phyloP scores from a whole-genome alignment of 2,113 vertebrate genomes.

The Tautogolabrus adspersus region DNA sequence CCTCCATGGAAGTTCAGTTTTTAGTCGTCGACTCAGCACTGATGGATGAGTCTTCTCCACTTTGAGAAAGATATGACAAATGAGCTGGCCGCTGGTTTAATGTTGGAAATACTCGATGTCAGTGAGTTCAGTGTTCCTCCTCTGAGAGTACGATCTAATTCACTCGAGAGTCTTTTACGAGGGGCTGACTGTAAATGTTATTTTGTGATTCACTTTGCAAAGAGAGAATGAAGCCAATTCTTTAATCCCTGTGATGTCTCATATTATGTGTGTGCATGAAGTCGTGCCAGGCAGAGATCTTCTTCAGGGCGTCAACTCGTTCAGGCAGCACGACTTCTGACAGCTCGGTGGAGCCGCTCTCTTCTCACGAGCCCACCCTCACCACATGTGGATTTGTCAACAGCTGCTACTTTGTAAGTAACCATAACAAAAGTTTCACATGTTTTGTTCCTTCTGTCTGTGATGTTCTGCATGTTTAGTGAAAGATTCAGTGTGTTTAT shows the following conservation, averaged over 20 bases:
- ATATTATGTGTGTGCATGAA: slow-evolving; percentile 15
- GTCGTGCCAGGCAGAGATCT: slow-evolving; percentile 77
- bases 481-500: not conserved
- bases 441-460: not conserved
- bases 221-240: not conserved
- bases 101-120: too few relatives aligned
- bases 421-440: not conserved
- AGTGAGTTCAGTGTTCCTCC: too few relatives aligned
- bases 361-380: slow-evolving; percentile 68
- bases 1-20: too few relatives aligned
- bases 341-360: slow-evolving; percentile 79
- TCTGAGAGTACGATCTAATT: too few relatives aligned
- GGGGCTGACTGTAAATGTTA: not conserved
- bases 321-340: slow-evolving; percentile 82
- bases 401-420: slow-evolving; percentile 86
- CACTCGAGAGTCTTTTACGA: too few relatives aligned
- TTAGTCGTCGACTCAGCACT: too few relatives aligned
- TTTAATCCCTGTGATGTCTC: not conserved
- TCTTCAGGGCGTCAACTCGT: slow-evolving; percentile 76
- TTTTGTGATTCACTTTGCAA: not conserved
- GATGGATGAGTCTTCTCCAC: too few relatives aligned
- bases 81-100: too few relatives aligned
- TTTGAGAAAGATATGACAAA: too few relatives aligned
- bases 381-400: slow-evolving; percentile 86
- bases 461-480: not conserved